Evolutionary conservation across 2,888 invertebrate species (phyloP).

Genomic region (Andrena praecox): DNA sequence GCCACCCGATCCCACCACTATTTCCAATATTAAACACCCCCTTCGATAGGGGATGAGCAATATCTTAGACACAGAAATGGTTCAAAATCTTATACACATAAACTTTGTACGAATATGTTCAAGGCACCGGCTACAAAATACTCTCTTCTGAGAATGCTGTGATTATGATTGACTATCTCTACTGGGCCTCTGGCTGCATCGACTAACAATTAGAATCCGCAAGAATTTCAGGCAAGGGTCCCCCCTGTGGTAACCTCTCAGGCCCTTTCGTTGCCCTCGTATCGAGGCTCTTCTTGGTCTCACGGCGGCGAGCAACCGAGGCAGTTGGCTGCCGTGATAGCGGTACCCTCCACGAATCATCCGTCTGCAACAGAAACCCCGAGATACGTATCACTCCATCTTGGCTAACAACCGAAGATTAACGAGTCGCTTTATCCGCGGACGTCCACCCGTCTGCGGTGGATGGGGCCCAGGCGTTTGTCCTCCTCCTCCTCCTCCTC

Average conservation of each 20-base stretch:
- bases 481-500: conserved; percentile 7
- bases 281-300: conserved; percentile 40
- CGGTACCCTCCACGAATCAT: conserved; percentile 77
- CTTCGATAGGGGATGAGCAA: no score
- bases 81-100: no score
- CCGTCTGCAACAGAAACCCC: conserved; percentile 81
- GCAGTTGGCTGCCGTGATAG: conserved; percentile 64
- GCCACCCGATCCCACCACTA: no score
- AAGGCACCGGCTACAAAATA: neutral
- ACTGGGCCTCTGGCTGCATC: conserved; percentile 6
- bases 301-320: conserved; percentile 48
- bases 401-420: conserved; percentile 82
- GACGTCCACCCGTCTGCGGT: conserved; percentile 75
- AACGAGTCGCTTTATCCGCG: conserved; percentile 82
- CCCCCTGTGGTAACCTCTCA: neutral
- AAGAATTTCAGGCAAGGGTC: neutral
- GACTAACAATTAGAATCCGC: conserved; percentile 1
- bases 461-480: conserved; percentile 58
- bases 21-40: no score
- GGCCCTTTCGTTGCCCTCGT: conserved; percentile 20
- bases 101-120: neutral
- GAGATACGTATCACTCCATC: conserved; percentile 80
- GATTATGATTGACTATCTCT: conserved; percentile 13
- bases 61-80: no score
- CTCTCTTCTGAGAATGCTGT: neutral